Evolutionary conservation across 1,140 invertebrate species (phyloP), one percentile per base, ranked within the genome.

Genomic region (Plutomurus gul): DNA sequence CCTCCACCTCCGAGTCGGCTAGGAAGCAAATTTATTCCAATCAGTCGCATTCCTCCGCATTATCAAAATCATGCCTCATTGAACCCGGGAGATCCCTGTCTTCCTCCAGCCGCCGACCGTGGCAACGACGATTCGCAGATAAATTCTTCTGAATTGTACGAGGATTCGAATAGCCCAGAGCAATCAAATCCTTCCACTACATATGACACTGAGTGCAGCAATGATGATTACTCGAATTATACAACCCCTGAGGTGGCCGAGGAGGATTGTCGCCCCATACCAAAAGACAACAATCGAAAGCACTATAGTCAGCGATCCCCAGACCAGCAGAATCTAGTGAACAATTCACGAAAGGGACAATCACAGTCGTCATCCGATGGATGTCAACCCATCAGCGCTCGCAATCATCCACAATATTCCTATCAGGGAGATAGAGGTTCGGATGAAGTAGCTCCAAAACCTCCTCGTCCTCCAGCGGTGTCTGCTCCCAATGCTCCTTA

Each of bases 1-100:
- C 70, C 70, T 16, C 72, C 75, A 39, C 75, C 75, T 20, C 75
- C 75, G 40, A 76, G 49, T 40, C 75, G 75, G 4, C 18, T 76
- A 10, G 75, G 75, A 1, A 18, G 39, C 20, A 37, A 7, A 8
- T 60, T 22, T 60, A 13, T 40, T n/a, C 8, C 43, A 18, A 30
- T 27, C 0, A 27, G 13, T 27, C 56, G 56, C 3, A 16, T 33
- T 6, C 56, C 56, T n/a, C 25, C 13, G 16, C 25, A 65, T 36
- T 65, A 65, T 65, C 13, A 33, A 27, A 33, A 65, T 8, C 56
- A 65, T 18, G 22, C 27, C 6, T 65, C 56, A 0, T 7, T 65
- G 18, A 36, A 33, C 3, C 56, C 56, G 8, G 56, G 56, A 16
- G 56, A 65, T 65, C 56, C 56, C 1, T 65, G 56, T 33, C 6